Conservation (phyloP, 2,113 vertebrate genomes). For the Stegastes partitus region DNA sequence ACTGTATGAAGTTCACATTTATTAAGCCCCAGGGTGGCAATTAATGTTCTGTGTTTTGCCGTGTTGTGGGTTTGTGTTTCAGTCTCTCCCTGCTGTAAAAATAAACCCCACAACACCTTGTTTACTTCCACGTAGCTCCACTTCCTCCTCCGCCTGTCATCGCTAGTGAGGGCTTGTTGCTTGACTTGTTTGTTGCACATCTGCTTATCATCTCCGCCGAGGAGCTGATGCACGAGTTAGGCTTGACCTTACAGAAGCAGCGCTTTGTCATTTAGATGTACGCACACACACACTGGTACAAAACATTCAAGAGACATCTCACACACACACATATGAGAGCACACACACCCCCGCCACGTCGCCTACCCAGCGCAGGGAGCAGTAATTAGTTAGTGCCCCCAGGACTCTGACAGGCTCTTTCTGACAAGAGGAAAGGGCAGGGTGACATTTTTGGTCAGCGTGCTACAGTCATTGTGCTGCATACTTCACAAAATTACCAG, state of each 20-base stretch:
- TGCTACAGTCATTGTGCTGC: conserved; percentile 55
- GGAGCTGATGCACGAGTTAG: conserved; percentile 57
- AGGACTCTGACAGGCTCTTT: conserved; percentile 75
- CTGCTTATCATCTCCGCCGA: conserved; percentile 62
- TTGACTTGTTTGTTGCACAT: conserved; percentile 52
- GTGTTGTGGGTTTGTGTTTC: neutral
- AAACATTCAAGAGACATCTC: conserved; percentile 40
- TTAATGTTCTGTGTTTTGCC: conserved; percentile 22
- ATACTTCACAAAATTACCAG: conserved; percentile 75
- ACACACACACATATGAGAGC: conserved; percentile 51
- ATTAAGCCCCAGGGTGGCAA: conserved; percentile 5
- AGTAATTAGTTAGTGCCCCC: conserved; percentile 81
- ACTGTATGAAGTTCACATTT: neutral
- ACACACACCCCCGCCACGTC: conserved; percentile 22
- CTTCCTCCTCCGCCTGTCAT: conserved; percentile 25
- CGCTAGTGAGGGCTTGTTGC: neutral
- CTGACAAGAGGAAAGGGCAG: conserved; percentile 82
- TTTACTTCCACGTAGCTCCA: conserved; percentile 35
- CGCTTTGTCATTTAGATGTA: conserved; percentile 57
- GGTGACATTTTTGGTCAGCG: conserved; percentile 82
- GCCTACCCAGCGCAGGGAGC: conserved; percentile 63
- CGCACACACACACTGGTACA: conserved; percentile 20
- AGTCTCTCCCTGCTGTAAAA: conserved; percentile 30
- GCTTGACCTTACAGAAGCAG: conserved; percentile 68
- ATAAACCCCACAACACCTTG: conserved; percentile 30